Evolutionary conservation across 2,113 vertebrate genomes (phyloP), one percentile per base, ranked within the genome.

Genomic region (Tachuris rubrigastra): DNA sequence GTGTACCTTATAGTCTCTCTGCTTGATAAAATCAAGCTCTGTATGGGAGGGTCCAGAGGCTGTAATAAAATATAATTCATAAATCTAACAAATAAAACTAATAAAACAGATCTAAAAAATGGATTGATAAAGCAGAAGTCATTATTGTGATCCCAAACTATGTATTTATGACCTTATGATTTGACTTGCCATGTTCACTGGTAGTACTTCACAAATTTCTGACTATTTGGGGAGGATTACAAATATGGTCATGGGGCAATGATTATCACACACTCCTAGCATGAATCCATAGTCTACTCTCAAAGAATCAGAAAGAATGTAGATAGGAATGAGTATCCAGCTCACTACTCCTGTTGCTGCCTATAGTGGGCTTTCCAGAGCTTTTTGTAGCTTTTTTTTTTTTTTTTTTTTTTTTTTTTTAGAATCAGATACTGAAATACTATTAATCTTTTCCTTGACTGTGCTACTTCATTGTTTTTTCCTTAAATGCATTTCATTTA

Each of bases 21-120:
- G 42, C 68, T 92, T 94, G 60, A 78, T 33, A 96, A 94, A 91
- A 77, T 52, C 58, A 86, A 81, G 31, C 44, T 78, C 39, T 72
- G 56, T 14, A 20, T 52, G 47, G 20, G 47, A 88, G 24, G 15
- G n/a, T 88, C 63, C 44, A 75, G 73, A 88, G n/a, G 19, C 49
- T 81, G 41, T 41, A 71, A 74, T 77, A 42, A 93, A 83, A 80
- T 24, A 88, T 21, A 12, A 19, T 23, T 77, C 25, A 42, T 85
- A 88, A 87, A 89, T 94, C 23, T 62, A 71, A 62, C 22, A 83
- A 80, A 73, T 47, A 83, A 9, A n/a, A n/a, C 47, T 75, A 74
- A 80, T 86, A 76, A 80, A 87, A 46, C n/a, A 91, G 67, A 69
- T 50, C 28, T 71, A 46, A 86, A 80, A 87, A 66, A 63, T 75